A percentile compares a stretch with the other conserved stretches of the same genome.
Evolutionary conservation across 2,888 invertebrate genomes (phyloP).

Genomic region (Sabatieria punctata): DNA sequence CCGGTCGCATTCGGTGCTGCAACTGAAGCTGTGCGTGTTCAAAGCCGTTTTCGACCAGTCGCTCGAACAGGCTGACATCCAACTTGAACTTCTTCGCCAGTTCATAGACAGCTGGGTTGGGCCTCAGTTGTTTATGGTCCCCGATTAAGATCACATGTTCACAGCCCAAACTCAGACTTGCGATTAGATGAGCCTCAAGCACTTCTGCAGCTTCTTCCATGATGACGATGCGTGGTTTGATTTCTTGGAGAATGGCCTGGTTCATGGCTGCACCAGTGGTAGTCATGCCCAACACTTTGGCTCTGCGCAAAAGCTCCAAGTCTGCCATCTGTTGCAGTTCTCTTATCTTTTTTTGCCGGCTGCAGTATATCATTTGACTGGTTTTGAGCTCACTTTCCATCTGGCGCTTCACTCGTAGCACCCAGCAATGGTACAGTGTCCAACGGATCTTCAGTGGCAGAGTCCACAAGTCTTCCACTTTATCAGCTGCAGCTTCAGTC

Average conservation of each 20-base stretch:
- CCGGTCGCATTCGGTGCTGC: constrained; percentile 60
- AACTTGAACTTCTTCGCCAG: constrained; percentile 49
- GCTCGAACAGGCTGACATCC: constrained; percentile 61
- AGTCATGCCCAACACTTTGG: constrained; percentile 50
- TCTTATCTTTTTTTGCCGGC: constrained; percentile 39
- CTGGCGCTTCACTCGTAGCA: constrained; percentile 11
- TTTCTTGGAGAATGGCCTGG: constrained; percentile 43
- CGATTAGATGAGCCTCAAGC: constrained; percentile 62
- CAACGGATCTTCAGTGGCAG: constrained; percentile 1
- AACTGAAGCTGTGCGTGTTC: constrained; percentile 44
- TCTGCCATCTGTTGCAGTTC: constrained; percentile 43
- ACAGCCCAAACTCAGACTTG: constrained; percentile 51
- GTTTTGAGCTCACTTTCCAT: constrained; percentile 13
- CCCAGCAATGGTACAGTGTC: constrained; percentile 6
- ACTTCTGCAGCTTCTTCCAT: constrained; percentile 81
- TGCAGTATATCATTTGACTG: constrained; percentile 38
- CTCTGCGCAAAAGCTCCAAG: constrained; percentile 22
- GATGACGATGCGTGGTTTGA: constrained; percentile 34
- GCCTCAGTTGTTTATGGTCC: constrained; percentile 63
- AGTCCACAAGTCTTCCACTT: constrained; percentile 2
- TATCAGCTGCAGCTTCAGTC: constrained; percentile 12
- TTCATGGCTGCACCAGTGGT: constrained; percentile 56
- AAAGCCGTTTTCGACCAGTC: constrained; percentile 51
- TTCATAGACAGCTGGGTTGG: constrained; percentile 50
- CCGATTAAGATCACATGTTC: constrained; percentile 69